Evolutionary conservation across 2,113 vertebrate species (phyloP), one percentile per base, ranked within the genome.

Genomic region (Puffinus mauretanicus): DNA sequence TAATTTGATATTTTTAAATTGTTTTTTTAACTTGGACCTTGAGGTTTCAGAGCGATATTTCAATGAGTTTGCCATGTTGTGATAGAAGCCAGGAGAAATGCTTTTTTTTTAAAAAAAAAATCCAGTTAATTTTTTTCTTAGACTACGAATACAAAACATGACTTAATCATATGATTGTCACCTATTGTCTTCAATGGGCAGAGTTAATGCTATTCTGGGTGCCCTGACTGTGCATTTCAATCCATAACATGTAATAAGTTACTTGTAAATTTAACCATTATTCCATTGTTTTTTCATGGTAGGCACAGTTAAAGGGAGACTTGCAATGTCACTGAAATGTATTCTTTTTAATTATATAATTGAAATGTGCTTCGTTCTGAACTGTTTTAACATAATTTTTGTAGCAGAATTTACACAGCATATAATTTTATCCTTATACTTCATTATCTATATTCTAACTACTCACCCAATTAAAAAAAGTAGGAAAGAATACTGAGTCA

Each of bases 381-480:
- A 72, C 69, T 55, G 54, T 54, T 92, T 34, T 55, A 92, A 36
- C 36, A 5, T 64, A 16, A 36, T 75, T 94, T 94, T 87, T 82
- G 47, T 42, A 78, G 70, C 7, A 5, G 77, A 93, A 91, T 89
- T 95, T 92, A n/a, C 75, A 57, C 57, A 88, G 88, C 51, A 29
- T 82, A 46, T 82, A 51, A 91, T 94, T 95, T 96, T 71, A 47
- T 73, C 32, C 42, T 84, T 67, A 32, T 40, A 52, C 57, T 69
- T 30, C 44, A 32, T 91, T 91, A 85, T 94, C 76, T 93, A 14
- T 88, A 76, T 55, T 91, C 44, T 49, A 78, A 40, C 64, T 79
- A 75, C 46, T 92, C 82, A 49, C 34, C 6, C 76, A 88, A 78
- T 94, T 93, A 94, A 81, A 69, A 90, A 72, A 90, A 88, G 38